phyloP scores from a whole-genome alignment of 2,888 invertebrate species.

The Macaria notata region DNA sequence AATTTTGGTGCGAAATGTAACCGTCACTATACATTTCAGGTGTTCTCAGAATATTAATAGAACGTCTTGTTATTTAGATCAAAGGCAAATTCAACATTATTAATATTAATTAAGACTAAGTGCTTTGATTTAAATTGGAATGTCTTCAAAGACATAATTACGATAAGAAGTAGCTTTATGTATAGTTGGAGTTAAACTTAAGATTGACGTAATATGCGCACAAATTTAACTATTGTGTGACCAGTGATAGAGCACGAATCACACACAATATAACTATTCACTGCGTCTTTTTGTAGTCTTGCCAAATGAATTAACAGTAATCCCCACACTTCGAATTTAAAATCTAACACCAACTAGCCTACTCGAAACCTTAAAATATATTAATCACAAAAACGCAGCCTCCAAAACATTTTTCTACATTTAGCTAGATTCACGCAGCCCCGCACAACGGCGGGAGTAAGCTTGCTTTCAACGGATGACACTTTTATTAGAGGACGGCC shows the following conservation, averaged over 20 bases:
- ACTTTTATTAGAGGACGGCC: conserved; percentile 44
- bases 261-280: too few relatives aligned
- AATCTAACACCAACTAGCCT: too few relatives aligned
- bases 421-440: conserved; percentile 15
- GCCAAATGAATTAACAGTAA: too few relatives aligned
- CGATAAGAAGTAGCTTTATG: too few relatives aligned
- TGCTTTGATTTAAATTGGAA: conserved; percentile 15
- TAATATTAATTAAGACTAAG: conserved; percentile 18
- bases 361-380: too few relatives aligned
- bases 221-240: too few relatives aligned
- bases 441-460: conserved; percentile 14
- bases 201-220: too few relatives aligned
- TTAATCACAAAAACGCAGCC: not conserved
- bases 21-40: not conserved
- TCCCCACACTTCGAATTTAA: too few relatives aligned
- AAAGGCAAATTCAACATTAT: conserved; percentile 16
- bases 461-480: conserved; percentile 33
- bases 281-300: too few relatives aligned
- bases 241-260: too few relatives aligned
- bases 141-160: conserved; percentile 1
- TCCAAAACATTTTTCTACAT: conserved; percentile 5
- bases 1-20: conserved; percentile 4
- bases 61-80: conserved; percentile 11
- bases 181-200: too few relatives aligned
- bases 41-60: conserved; percentile 5